These are phyloP conservation scores for Noctua janthe DNA, from an alignment of 2,888 invertebrate species.

Conservation along the genomic window DNA sequence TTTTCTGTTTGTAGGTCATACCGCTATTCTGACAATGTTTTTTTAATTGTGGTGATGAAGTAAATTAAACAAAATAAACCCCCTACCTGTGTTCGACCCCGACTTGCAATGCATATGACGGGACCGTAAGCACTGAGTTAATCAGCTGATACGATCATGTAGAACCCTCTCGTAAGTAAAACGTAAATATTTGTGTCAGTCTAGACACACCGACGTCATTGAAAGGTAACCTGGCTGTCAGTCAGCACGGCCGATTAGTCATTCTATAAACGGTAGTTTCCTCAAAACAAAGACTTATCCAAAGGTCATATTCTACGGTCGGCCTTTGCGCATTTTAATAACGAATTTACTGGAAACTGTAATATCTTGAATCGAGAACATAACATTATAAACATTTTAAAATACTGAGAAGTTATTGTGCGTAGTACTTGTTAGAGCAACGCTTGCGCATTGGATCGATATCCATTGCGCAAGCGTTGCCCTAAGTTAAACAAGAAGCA, in stretches of 20 bases:
- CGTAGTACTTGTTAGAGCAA: conserved; percentile 13
- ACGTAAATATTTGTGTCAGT: background rate
- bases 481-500: background rate
- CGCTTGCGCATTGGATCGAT: too few species aligned
- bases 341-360: conserved; percentile 21
- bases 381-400: background rate
- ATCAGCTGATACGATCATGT: background rate
- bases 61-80: background rate
- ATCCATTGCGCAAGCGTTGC: background rate
- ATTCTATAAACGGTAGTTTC: conserved; percentile 28
- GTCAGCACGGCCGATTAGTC: conserved; percentile 33
- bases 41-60: background rate
- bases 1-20: background rate
- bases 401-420: conserved; percentile 17
- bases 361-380: conserved; percentile 11
- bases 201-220: conserved; percentile 34
- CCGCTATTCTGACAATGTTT: background rate
- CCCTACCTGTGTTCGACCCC: too few species aligned
- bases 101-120: background rate
- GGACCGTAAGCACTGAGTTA: background rate
- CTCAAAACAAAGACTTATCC: conserved; percentile 34
- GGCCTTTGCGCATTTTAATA: conserved; percentile 22
- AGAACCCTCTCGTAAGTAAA: conserved; percentile 1
- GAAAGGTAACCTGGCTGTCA: conserved; percentile 1
- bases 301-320: conserved; percentile 49